Base-by-base conservation (phyloP, 2,797 vertebrate genomes). In the Pteropus rufus region DNA sequence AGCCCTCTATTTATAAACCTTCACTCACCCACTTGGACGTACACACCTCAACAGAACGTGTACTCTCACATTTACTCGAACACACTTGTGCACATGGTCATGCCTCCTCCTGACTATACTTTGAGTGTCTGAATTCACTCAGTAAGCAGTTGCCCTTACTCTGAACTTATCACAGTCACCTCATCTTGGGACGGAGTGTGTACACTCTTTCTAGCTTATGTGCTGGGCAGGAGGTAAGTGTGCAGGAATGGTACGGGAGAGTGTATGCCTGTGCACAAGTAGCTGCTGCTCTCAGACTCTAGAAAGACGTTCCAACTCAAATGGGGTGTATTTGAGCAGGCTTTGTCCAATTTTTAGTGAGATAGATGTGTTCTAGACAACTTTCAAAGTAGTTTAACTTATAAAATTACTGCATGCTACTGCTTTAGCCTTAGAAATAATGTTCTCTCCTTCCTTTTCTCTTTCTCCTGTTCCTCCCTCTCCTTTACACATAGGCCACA, bases 371-470 rank as follows among this genome's bases (percentile, higher is more conserved):
- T 69, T 94, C 69, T 86, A 88, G 39, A 31, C 62, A 91, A 44
- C 60, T 86, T 86, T 49, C 36, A 89, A 89, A 93, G 36, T 21
- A 67, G 9, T 94, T 89, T 75, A 73, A 67, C 7, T 89, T 92
- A 86, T 31, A 65, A 34, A 64, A n/a, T 64, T 46, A 62, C 19
- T 65, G 19, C 18, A 64, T 86, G 21, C n/a, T 83, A 31, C 11
- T 62, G 18, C 26, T 81, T 88, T 70, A 91, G 46, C 14, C 46
- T 31, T 76, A 80, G 15, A 72, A 11, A 64, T 70, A 9, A 2
- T 19, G 24, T 56, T 49, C 39, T 7, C 19, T 73, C 1, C 5
- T 88, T 90, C 3, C 19, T 75, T 90, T 23, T 90, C 34, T 70
- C 44, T 29, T 16, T 94, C 23, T 89, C 46, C 29, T 76, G 18